Evolutionary conservation across 2,113 vertebrate genomes (phyloP), one percentile per base, ranked within the genome.

Genomic region (Zosterops japonicus): DNA sequence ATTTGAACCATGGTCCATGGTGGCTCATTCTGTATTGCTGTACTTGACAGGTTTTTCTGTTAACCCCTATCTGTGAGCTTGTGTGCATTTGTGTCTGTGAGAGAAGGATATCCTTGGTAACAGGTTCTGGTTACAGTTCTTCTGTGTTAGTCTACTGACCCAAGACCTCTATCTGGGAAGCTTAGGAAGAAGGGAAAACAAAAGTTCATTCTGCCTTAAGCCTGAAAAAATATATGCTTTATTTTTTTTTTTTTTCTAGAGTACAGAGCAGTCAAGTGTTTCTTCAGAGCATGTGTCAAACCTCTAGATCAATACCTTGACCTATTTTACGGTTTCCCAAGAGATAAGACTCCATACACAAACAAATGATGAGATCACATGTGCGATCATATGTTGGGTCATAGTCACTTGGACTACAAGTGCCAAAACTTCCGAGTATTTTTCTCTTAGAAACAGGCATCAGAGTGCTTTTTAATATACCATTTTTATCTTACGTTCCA

Each of bases 261-360:
- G 35, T 71, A 18, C 7, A 56, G 50, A n/a, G 47, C 59, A 83
- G 29, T 56, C 29, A 67, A 86, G 39, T 53, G 22, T 64, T 95
- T 93, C 81, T 96, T 70, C 49, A 88, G 92, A 78, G 68, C 79
- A 31, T 35, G 16, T 76, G 89, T 28, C 49, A 28, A 71, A 88
- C 64, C 71, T 72, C 71, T 42, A 53, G 88, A 86, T 93, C 89
- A 90, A 97, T 94, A 94, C 79, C 79, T 85, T 87, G 93, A 95
- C 97, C 82, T 98, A 83, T 95, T 95, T 94, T 79, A 42, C 79
- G 88, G 84, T 97, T 90, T 96, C 39, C 68, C 83, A 27, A 89
- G 77, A 97, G 95, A 96, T 95, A 59, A 93, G 63, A 82, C n/a
- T 77, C 65, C 41, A 55, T 92, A 95, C 79, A 46, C 90, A 81